Base-by-base conservation (phyloP, 2,888 invertebrate genomes). In the Drosophila dives region DNA sequence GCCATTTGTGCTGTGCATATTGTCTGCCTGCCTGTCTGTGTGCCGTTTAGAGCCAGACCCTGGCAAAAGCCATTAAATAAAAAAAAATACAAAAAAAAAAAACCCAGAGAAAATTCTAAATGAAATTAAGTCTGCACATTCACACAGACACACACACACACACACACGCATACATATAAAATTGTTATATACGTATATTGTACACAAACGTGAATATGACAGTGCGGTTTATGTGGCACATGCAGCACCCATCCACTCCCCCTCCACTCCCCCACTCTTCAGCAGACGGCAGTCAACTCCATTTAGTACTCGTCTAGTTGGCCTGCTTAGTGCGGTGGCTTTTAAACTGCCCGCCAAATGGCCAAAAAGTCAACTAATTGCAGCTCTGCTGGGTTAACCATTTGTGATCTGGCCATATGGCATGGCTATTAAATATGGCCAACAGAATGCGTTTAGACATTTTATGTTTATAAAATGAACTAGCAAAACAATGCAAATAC, bases 11-110 rank as follows among this genome's bases (percentile, higher is more conserved):
- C 49, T 48, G 63, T 61, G 29, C 75, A 56, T 70, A 75, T 77
- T 79, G 75, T 77, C 67, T 76, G 26, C 26, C 77, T 76, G 72
- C 26, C 77, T 76, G 72, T 76, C 70, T 75, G 53, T 65, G 51
- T 63, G 63, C 34, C 63, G 61, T 60, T 76, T 65, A 64, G 45
- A 56, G 38, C 17, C 17, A 33, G 10, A 33, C 34, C 53, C 32
- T 26, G 38, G 49, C 62, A 20, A 71, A 54, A 48, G 26, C 17
- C 59, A 63, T 55, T 45, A 63, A 68, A 42, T 17, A 55, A 29
- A 29, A 40, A 26, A 20, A 60, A 29, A 26, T 4, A 26, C 2
- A 49, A 56, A 50, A 26, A 51, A 63, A 11, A 48, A 55, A 49
- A 45, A 36, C 55, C 11, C 17, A 45, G 38, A 48, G 40, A 54